phyloP scores from a whole-genome alignment of 2,888 invertebrate genomes.

The Diaphora mendica region DNA sequence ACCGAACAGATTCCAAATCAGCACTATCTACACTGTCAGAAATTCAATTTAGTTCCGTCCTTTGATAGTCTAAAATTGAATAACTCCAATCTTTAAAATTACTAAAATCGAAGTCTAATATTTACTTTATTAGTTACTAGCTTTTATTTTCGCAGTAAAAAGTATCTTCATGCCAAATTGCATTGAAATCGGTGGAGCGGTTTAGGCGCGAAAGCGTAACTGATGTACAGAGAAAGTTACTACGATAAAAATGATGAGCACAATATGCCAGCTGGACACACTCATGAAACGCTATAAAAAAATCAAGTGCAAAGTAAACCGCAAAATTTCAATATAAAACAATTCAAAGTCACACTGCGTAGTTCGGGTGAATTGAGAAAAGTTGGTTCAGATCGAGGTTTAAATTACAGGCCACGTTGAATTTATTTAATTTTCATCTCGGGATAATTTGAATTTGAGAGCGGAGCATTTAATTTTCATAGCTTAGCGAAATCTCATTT shows the following conservation, averaged over 20 bases:
- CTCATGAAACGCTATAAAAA: constrained; percentile 28
- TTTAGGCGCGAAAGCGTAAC: no score
- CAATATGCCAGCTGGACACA: constrained; percentile 15
- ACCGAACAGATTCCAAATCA: constrained; percentile 67
- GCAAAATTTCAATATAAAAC: constrained; percentile 38
- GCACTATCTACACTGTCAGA: constrained; percentile 67
- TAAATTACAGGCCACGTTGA: constrained; percentile 66
- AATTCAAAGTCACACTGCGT: constrained; percentile 50
- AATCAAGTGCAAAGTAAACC: constrained; percentile 24
- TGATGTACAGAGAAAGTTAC: no score
- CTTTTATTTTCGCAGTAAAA: no score
- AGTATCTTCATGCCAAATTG: no score
- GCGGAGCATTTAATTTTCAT: constrained; percentile 74
- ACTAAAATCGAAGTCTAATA: constrained; percentile 18
- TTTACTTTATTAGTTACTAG: constrained; percentile 16
- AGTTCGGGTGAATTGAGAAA: constrained; percentile 60
- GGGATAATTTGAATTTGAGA: constrained; percentile 71
- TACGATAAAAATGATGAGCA: constrained; percentile 24
- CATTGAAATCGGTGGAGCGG: no score
- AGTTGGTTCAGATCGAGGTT: constrained; percentile 64
- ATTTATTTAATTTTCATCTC: constrained; percentile 75
- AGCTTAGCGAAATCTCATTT: constrained; percentile 75
- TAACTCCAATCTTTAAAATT: constrained; percentile 30
- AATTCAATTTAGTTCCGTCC: constrained; percentile 70
- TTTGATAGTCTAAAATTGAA: constrained; percentile 58